A percentile compares a stretch with the other conserved stretches of the same genome.
phyloP scores from a whole-genome alignment of 2,797 vertebrate species.

The Rhinatrema bivittatum region DNA sequence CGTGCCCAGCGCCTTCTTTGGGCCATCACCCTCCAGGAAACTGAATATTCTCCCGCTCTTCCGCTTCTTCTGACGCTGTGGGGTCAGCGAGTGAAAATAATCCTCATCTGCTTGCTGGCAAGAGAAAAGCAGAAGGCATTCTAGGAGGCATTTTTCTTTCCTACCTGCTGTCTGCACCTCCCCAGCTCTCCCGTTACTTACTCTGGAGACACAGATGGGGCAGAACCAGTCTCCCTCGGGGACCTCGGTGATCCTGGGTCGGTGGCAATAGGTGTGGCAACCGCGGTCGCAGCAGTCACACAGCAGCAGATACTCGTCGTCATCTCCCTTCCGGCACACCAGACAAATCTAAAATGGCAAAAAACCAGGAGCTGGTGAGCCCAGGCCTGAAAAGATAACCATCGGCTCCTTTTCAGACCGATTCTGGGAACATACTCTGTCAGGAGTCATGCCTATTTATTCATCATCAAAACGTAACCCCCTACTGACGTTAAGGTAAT shows the following conservation, averaged over 20 bases:
- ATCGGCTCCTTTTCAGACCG: no score
- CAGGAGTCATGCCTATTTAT: no score
- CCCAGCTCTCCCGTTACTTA: no score
- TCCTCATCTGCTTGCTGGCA: slow-evolving; percentile 8
- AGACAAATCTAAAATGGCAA: slow-evolving; percentile 70
- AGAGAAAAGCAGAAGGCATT: no score
- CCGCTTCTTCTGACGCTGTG: slow-evolving; percentile 71
- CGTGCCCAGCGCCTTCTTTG: slow-evolving; percentile 44
- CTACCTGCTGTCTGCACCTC: no score
- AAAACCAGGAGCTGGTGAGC: no score
- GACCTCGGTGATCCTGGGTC: slow-evolving; percentile 82
- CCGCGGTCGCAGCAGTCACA: slow-evolving; percentile 91
- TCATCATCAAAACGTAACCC: no score
- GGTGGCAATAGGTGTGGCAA: slow-evolving; percentile 94
- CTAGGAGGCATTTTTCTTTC: no score
- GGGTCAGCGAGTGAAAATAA: no score
- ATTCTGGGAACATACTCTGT: no score
- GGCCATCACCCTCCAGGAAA: slow-evolving; percentile 42
- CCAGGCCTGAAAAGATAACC: no score
- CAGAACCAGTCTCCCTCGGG: slow-evolving; percentile 97
- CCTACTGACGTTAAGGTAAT: no score
- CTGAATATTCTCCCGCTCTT: slow-evolving; percentile 21
- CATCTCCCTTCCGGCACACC: slow-evolving; percentile 87
- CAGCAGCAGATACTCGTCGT: slow-evolving; percentile 85
- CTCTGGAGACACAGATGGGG: slow-evolving; percentile 74